phyloP scores from a whole-genome alignment of 2,888 invertebrate species.

The Pseudoips prasinana region DNA sequence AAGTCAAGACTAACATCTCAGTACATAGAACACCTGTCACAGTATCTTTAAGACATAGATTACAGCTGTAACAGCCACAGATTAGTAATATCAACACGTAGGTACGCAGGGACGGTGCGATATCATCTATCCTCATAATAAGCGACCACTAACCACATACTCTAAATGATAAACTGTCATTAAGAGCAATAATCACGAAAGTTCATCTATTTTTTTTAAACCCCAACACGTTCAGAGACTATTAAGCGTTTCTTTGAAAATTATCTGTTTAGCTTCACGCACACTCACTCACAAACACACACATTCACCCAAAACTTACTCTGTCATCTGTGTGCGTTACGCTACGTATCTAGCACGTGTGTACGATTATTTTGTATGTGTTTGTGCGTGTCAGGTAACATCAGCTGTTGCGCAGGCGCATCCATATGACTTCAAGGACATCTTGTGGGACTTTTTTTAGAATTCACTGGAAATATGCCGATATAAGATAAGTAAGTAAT shows the following conservation, averaged over 20 bases:
- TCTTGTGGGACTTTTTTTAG: constrained; percentile 41
- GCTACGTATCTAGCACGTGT: background rate
- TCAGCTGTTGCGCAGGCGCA: constrained; percentile 72
- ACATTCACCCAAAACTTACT: constrained; percentile 10
- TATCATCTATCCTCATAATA: no score
- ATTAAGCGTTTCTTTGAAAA: constrained; percentile 20
- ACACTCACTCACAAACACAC: constrained; percentile 8
- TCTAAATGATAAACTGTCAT: no score
- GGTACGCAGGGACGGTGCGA: no score
- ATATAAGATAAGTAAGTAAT: constrained; percentile 20
- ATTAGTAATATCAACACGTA: no score
- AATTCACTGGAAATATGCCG: constrained; percentile 22
- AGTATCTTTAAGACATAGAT: no score
- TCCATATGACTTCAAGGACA: constrained; percentile 80
- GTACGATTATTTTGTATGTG: constrained; percentile 6
- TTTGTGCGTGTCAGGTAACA: constrained; percentile 67
- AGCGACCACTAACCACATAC: no score
- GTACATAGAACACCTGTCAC: no score
- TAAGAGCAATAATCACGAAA: background rate
- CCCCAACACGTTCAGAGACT: constrained; percentile 13
- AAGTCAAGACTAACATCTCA: no score
- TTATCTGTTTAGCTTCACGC: constrained; percentile 18
- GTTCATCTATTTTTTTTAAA: constrained; percentile 1
- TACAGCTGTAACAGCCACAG: no score
- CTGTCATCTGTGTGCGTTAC: constrained; percentile 3